Evolutionary conservation across 1,140 invertebrate genomes (phyloP), one percentile per base, ranked within the genome.

Genomic region (Caligus rogercresseyi): DNA sequence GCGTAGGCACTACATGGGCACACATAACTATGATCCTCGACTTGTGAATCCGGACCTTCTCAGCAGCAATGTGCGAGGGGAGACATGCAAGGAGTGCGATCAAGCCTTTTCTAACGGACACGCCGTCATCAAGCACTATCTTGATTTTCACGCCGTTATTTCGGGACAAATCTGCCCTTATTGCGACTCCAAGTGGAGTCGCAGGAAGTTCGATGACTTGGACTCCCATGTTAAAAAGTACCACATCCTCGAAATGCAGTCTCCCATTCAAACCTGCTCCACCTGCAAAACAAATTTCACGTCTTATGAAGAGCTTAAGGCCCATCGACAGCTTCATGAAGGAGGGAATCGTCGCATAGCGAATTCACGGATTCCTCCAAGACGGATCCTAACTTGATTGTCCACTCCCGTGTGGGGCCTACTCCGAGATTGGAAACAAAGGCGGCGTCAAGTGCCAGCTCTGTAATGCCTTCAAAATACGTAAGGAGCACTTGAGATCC

Each of bases 211-310:
- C 43, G 23, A 60, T 25, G 24, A 53, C 3, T 16, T 60, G 15
- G 57, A 60, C 21, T 24, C 23, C 2, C 57, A 60, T 60, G 57
- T 31, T 2, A 43, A 43, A 14, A 60, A 60, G 57, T 60, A 60
- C n/a, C 57, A 60, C 26, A 19, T 60, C n/a, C 26, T 60, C 3
- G 57, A 60, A 60, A 60, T 60, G 57, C 57, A 60, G 51, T 26
- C 23, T 4, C 57, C 57, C 2, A 43, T 60, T 25, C 57, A 60
- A 25, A 60, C 57, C 14, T 60, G 57, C 57, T 25, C 23, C 13
- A 60, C 57, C 43, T 60, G 57, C 57, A 60, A 60, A 18, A 25
- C 24, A 18, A 60, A 60, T 18, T 60, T 60, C 21, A 26, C 23
- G n/a, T n/a, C 23, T 11, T 60, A 60, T 19, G 57, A 60, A 18